phyloP scores from a whole-genome alignment of 1,140 invertebrate genomes.

The Pinna nobilis region DNA sequence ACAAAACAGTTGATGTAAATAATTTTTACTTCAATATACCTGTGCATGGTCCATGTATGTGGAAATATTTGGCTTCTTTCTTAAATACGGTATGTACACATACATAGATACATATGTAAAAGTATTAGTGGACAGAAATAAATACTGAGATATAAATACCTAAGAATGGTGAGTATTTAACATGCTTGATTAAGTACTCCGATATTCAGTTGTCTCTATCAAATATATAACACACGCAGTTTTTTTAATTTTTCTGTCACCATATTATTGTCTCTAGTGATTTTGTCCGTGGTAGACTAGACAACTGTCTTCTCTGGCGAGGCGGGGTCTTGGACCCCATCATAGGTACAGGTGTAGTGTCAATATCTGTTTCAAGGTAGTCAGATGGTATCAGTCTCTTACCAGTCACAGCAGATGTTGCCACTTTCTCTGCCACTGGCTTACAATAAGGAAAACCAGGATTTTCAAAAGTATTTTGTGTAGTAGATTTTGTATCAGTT shows the following conservation, averaged over 20 bases:
- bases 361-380: conserved; percentile 20
- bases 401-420: too few species aligned
- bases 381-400: neutral
- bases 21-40: too few species aligned
- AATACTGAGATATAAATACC: too few species aligned
- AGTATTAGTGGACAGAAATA: too few species aligned
- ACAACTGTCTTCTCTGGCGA: conserved; percentile 4
- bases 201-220: too few species aligned
- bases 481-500: neutral
- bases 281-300: conserved; percentile 1
- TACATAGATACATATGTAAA: too few species aligned
- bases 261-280: conserved; percentile 16
- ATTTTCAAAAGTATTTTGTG: neutral
- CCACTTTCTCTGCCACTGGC: neutral
- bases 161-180: too few species aligned
- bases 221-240: neutral
- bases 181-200: too few species aligned
- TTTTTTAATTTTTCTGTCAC: neutral
- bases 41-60: too few species aligned
- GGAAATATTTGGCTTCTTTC: too few species aligned
- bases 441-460: neutral
- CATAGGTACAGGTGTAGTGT: conserved; percentile 1
- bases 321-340: conserved; percentile 19
- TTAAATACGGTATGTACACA: too few species aligned
- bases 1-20: too few species aligned